Percentiles rank a stretch among this genome's conserved stretches.
phyloP scores from a whole-genome alignment of 2,113 vertebrate genomes.

The Danionella cerebrum region DNA sequence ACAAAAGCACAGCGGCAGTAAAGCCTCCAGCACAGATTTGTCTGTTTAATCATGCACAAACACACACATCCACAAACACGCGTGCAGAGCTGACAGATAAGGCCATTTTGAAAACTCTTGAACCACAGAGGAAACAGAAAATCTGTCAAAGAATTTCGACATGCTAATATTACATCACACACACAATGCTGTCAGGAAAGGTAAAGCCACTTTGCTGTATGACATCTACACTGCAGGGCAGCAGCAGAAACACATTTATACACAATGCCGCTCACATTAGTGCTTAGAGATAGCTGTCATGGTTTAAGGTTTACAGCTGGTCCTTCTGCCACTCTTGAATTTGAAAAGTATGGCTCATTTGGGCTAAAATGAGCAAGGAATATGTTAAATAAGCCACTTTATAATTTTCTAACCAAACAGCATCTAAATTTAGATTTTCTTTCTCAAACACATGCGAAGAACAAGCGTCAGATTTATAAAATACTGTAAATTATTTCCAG shows the following conservation, averaged over 20 bases:
- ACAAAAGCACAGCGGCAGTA: conserved; percentile 28
- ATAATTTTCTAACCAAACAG: neutral
- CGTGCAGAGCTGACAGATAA: neutral
- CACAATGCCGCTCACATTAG: neutral
- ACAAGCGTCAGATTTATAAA: too few species aligned
- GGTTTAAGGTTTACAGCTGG: conserved; percentile 12
- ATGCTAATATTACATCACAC: conserved; percentile 23
- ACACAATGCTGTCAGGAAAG: neutral
- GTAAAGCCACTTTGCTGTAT: neutral
- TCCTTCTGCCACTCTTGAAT: neutral
- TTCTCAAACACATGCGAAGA: too few species aligned
- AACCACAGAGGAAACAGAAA: conserved; percentile 14
- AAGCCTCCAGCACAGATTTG: conserved; percentile 55
- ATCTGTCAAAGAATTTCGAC: conserved; percentile 22
- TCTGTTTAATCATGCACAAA: conserved; percentile 23
- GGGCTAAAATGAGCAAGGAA: neutral
- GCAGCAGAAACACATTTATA: neutral
- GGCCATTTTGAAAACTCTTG: neutral
- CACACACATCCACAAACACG: conserved; percentile 15
- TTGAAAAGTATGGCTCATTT: neutral
- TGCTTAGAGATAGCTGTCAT: conserved; percentile 16
- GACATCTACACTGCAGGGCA: neutral
- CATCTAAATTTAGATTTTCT: too few species aligned
- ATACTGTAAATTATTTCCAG: too few species aligned
- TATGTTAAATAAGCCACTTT: neutral